Base-by-base conservation (phyloP, 2,888 invertebrate species). In the Calameuta filiformis region DNA sequence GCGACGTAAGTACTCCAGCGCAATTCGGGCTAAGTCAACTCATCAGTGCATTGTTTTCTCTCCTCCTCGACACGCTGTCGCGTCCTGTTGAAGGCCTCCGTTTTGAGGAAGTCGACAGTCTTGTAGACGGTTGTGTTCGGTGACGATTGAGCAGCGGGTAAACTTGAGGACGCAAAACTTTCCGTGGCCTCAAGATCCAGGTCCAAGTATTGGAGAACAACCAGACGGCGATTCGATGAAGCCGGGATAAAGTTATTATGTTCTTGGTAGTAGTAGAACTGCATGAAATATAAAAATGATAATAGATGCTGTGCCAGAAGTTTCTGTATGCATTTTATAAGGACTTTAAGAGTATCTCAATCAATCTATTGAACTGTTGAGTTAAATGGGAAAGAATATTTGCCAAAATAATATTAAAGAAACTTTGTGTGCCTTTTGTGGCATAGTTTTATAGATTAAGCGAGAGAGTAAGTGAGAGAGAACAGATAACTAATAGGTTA, bases 71-170 rank as follows among this genome's bases (percentile, higher is more conserved):
- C 95, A 88, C 96, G 95, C 89, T 96, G 95, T 76, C 96, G 94
- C 68, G 97, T 97, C 80, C 96, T 95, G 91, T 97, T 97, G 89
- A 98, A 97, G 11, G 98, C 98, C 90, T 97, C 96, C 0, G 98
- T 98, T 93, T 98, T 98, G 76, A 97, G 93, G 92, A 98, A 98
- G 92, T 98, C 98, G 0, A 98, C 98, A 1, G 96, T 97, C 91
- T 98, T 97, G 92, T 98, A 98, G 12, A 97, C 97, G 0, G 96
- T 86, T 23, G 92, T 92, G 81, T 91, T 92, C 68, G 91, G 90
- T 35, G 92, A 92, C n/a, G 91, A 91, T 78, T 92, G 92, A 30
- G 91, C 88, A 15, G 85, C 82, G 30, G 92, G 91, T 71, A 92
- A 89, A 79, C 91, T 90, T 1, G 91, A 87, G 0, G 92, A 88